These are phyloP conservation scores for Pao palembangensis DNA, from an alignment of 2,113 vertebrate species.

Conservation along the genomic window DNA sequence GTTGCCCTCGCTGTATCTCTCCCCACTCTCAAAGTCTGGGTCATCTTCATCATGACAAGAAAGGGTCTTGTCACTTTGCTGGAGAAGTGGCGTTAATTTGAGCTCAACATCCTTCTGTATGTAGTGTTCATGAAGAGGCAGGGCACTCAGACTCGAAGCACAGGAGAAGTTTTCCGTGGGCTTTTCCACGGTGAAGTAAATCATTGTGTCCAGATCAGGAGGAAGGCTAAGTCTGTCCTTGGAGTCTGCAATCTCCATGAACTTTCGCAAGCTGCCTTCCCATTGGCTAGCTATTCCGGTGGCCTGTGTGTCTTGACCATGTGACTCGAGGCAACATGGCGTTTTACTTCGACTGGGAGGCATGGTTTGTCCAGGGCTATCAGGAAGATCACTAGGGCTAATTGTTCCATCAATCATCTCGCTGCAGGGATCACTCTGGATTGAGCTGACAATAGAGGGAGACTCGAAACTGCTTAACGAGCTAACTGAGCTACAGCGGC, in stretches of 20 bases:
- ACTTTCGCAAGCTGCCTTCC: constrained; percentile 91
- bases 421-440: constrained; percentile 95
- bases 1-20: constrained; percentile 77
- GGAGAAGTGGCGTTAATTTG: constrained; percentile 85
- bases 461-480: constrained; percentile 95
- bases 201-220: constrained; percentile 90
- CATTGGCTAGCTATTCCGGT: constrained; percentile 85
- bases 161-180: constrained; percentile 97
- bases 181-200: constrained; percentile 97
- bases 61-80: constrained; percentile 76
- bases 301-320: constrained; percentile 74
- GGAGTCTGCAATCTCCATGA: constrained; percentile 92
- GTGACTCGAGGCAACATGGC: constrained; percentile 80
- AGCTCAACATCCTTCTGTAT: constrained; percentile 96
- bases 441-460: constrained; percentile 95
- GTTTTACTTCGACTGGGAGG: constrained; percentile 97
- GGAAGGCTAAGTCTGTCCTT: constrained; percentile 93
- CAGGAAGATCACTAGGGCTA: constrained; percentile 94
- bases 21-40: constrained; percentile 57
- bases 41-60: constrained; percentile 79
- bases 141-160: constrained; percentile 92
- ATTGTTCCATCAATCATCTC: constrained; percentile 95
- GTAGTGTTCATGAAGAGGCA: constrained; percentile 93
- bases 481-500: constrained; percentile 96
- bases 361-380: constrained; percentile 98